Percentiles rank a stretch among this genome's conserved stretches.
Conservation (phyloP, 2,113 vertebrate species). For the Cryptotis parvus region DNA sequence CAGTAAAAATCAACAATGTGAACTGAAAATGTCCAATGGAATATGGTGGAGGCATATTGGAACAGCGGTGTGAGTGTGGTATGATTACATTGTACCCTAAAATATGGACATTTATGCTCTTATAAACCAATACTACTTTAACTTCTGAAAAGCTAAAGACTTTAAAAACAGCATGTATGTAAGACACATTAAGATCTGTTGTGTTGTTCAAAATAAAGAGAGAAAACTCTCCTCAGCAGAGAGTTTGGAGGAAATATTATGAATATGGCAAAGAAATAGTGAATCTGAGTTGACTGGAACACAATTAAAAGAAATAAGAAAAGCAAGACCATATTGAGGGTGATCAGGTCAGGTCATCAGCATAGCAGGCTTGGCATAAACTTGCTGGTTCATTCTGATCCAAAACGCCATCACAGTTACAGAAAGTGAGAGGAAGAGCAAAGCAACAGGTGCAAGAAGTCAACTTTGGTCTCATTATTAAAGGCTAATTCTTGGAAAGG, state of each 20-base stretch:
- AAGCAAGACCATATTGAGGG: background rate
- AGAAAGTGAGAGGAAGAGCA: background rate
- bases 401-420: background rate
- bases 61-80: too few relatives aligned
- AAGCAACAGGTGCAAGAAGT: background rate
- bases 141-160: too few relatives aligned
- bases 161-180: too few relatives aligned
- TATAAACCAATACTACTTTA: too few relatives aligned
- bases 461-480: slow-evolving; percentile 54
- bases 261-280: background rate
- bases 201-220: slow-evolving; percentile 3
- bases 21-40: too few relatives aligned
- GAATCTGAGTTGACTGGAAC: background rate
- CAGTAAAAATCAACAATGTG: too few relatives aligned
- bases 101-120: too few relatives aligned
- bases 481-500: slow-evolving; percentile 53
- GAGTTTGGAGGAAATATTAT: background rate
- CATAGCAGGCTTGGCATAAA: background rate
- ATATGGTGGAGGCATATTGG: too few relatives aligned
- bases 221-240: background rate
- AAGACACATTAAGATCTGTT: too few relatives aligned
- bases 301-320: background rate
- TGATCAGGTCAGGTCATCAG: background rate
- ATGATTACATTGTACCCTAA: too few relatives aligned
- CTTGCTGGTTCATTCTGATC: background rate